Conservation (phyloP, 2,113 vertebrate species). For the Phalacrocorax brasilianus region DNA sequence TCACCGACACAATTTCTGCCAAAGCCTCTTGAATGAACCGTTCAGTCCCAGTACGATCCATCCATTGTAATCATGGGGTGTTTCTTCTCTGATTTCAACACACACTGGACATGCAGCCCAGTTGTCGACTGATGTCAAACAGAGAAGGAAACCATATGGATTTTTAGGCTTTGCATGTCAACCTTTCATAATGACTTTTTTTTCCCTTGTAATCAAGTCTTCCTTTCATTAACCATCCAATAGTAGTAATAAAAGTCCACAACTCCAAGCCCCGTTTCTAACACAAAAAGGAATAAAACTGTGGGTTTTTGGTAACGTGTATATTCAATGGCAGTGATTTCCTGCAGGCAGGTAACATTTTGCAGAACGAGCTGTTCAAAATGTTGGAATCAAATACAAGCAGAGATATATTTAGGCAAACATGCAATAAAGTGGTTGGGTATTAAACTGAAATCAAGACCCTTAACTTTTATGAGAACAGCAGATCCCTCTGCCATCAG, state of each 20-base stretch:
- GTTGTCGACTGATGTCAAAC: neutral
- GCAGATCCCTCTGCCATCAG: neutral
- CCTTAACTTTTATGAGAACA: neutral
- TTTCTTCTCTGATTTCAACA: accelerated
- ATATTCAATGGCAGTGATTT: neutral
- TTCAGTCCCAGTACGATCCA: neutral
- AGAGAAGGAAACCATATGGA: neutral
- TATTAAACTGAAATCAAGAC: neutral
- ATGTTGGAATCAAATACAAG: neutral
- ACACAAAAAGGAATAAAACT: neutral
- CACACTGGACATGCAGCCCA: neutral
- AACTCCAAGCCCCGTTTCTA: neutral
- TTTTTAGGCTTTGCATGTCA: neutral
- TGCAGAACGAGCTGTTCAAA: neutral
- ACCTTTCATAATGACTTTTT: neutral
- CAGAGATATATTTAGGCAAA: neutral
- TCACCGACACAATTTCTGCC: neutral
- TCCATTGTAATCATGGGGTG: accelerated
- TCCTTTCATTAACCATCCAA: neutral
- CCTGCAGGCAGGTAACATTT: neutral
- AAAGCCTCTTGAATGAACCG: neutral
- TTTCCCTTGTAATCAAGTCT: neutral
- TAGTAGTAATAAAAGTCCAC: accelerated
- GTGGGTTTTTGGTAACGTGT: accelerated
- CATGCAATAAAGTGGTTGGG: neutral